Evolutionary conservation across 2,888 invertebrate genomes (phyloP), one percentile per base, ranked within the genome.

Genomic region (Tenthredo notha): DNA sequence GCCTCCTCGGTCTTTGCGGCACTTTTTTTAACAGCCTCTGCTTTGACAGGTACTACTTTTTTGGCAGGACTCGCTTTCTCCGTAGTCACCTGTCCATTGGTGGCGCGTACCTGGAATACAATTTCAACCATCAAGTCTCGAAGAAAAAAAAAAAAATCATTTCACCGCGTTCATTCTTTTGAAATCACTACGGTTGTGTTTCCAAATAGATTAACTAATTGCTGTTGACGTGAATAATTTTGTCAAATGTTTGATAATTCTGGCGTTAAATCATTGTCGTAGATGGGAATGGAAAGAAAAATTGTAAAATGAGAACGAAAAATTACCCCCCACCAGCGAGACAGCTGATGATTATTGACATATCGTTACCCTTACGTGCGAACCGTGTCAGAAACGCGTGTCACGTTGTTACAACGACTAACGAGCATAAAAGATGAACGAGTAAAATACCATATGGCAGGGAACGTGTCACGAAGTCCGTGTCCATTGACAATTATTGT

Each of bases 61-160:
- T 95, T 95, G 88, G 94, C 94, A 85, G 95, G 94, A 91, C 95
- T 95, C 88, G 94, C 93, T 40, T 94, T 94, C 90, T 95, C 95
- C 88, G 94, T 95, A 86, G 93, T 92, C 85, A 95, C 94, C 90
- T 95, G 95, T 85, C 96, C 96, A 93, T 96, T 96, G 84, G 95
- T 94, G 88, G 95, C 94, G 2, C 80, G 80, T 61, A 18, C 61
- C 80, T 80, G 61, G 7, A 15, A 61, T 21, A 25, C 2, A 40
- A 80, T 40, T 7, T 40, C 40, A 72, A 33, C 25, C 9, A 25
- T 61, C 12, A n/a, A 70, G n/a, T 50, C 25, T 21, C 21, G 33
- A 40, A 6, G 10, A 12, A 21, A 37, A 37, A 21, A 21, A 21
- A 37, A 70, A 70, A 37, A 37, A 70, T 70, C n/a, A 70, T 15